phyloP scores from a whole-genome alignment of 2,113 vertebrate species.

The Clarias gariepinus region DNA sequence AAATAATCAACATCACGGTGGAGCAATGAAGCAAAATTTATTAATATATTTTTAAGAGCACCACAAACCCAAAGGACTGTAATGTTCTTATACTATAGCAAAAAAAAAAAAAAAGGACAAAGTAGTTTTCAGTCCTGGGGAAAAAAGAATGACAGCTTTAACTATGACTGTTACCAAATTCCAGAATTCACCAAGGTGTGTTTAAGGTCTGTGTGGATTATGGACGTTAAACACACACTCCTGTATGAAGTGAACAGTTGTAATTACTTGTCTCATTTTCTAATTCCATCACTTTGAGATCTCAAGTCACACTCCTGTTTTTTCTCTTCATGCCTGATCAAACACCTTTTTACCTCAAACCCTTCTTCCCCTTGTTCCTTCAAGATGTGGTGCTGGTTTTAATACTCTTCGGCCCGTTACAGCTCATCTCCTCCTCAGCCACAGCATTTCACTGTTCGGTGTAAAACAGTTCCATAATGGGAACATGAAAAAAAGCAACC shows the following conservation, averaged over 20 bases:
- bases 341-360: neutral
- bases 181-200: neutral
- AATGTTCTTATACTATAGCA: neutral
- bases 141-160: neutral
- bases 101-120: neutral
- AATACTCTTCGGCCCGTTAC: neutral
- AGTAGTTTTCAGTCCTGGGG: neutral
- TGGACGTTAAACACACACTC: neutral
- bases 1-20: neutral
- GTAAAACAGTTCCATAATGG: constrained; percentile 50
- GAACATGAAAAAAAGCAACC: constrained; percentile 37
- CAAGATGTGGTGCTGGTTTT: constrained; percentile 7
- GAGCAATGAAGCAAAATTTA: neutral
- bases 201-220: neutral
- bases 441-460: constrained; percentile 44
- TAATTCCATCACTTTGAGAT: neutral
- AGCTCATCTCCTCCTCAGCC: constrained; percentile 9
- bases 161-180: neutral
- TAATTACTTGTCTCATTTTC: neutral
- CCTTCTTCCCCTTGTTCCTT: constrained; percentile 1
- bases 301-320: neutral
- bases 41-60: neutral
- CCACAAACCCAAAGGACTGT: neutral
- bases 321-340: neutral
- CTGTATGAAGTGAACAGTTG: neutral